phyloP scores from a whole-genome alignment of 2,797 vertebrate species.

The Moxostoma hubbsi region DNA sequence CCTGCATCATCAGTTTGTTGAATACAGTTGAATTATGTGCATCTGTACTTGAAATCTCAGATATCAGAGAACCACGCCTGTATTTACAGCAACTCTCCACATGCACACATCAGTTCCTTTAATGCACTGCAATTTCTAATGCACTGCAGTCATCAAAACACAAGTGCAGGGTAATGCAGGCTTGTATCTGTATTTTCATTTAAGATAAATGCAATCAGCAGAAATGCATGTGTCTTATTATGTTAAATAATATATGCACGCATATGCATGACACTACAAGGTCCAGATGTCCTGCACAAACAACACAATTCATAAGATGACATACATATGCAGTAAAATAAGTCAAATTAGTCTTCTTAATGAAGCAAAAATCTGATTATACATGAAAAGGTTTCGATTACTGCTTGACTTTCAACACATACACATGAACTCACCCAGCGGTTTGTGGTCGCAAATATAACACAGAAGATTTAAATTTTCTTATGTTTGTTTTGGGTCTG shows the following conservation, averaged over 20 bases:
- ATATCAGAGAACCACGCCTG: not conserved
- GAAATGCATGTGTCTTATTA: not conserved
- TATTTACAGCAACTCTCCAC: not conserved
- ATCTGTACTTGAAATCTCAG: not conserved
- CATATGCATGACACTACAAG: not conserved
- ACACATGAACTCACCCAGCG: slow-evolving; percentile 16
- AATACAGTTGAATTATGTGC: not conserved
- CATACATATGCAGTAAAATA: not conserved
- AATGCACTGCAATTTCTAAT: too few relatives aligned
- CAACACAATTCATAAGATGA: not conserved
- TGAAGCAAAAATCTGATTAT: not conserved
- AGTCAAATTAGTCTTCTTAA: not conserved
- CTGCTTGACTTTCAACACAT: not conserved
- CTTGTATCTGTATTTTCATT: not conserved
- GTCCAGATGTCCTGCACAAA: not conserved
- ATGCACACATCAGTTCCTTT: not conserved
- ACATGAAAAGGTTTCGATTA: not conserved
- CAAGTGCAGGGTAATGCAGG: not conserved
- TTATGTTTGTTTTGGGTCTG: not conserved
- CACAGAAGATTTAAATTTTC: not conserved
- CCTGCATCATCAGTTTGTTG: not conserved
- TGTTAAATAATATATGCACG: not conserved
- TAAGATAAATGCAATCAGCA: not conserved
- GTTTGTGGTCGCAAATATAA: not conserved
- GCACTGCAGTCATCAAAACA: not conserved